Evolutionary conservation across 2,888 invertebrate genomes (phyloP).

Genomic region (Himalopsyche kuldschensis): DNA sequence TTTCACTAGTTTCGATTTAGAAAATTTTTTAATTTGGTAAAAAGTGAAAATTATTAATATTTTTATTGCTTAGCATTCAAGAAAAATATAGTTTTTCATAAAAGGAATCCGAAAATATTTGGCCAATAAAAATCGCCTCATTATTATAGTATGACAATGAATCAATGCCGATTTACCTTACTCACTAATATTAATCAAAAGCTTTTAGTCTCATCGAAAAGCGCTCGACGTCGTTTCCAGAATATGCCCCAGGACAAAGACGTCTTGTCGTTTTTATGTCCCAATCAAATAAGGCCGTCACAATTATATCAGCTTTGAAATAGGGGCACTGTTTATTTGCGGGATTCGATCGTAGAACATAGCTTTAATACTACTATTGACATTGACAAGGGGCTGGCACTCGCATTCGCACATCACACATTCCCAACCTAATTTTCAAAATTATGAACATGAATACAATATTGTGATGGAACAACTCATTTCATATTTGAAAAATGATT

Average conservation of each 20-base stretch:
- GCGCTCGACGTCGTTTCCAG: neutral
- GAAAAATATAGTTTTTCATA: too few species aligned
- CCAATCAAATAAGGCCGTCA: conserved; percentile 31
- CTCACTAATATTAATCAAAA: neutral
- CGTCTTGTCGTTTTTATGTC: conserved; percentile 16
- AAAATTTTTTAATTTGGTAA: too few species aligned
- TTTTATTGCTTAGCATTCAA: too few species aligned
- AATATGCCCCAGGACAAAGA: conserved; percentile 3
- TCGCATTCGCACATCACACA: neutral
- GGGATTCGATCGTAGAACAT: conserved; percentile 10
- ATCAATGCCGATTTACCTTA: neutral
- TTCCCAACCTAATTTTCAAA: neutral
- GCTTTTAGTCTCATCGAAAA: neutral
- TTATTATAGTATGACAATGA: neutral
- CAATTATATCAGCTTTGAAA: conserved; percentile 25
- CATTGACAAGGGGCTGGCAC: conserved; percentile 27
- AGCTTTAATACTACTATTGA: conserved; percentile 25
- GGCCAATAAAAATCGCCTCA: neutral
- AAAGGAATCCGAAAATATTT: too few species aligned
- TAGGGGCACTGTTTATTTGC: conserved; percentile 9
- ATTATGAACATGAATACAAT: neutral
- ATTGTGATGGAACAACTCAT: neutral
- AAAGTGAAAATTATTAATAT: too few species aligned
- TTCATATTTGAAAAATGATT: neutral
- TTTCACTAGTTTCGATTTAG: too few species aligned